phyloP scores from a whole-genome alignment of 2,797 vertebrate species.

The Scolopax bukidnonensis region DNA sequence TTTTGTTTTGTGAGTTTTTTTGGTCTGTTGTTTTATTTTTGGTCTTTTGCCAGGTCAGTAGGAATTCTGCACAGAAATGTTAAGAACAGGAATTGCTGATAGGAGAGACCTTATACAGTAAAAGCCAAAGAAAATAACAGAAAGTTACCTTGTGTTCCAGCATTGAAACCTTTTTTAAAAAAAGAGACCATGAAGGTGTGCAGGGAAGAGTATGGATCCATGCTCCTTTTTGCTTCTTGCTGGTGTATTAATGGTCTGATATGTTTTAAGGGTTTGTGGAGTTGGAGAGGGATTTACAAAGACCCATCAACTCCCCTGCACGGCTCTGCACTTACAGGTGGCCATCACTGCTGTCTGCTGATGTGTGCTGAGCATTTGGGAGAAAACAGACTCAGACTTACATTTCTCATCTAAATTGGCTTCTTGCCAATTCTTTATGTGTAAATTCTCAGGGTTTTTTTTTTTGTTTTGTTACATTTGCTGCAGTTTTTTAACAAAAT shows the following conservation, averaged over 20 bases:
- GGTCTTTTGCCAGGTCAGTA: background rate
- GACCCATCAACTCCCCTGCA: background rate
- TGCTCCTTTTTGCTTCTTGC: background rate
- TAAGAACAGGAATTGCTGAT: background rate
- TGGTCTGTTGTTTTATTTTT: background rate
- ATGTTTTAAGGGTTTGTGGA: constrained; percentile 9
- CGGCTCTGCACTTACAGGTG: fast-evolving
- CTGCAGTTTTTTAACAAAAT: background rate
- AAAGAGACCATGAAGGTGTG: background rate
- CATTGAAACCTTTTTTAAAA: background rate
- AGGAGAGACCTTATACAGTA: background rate
- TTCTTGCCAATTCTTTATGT: background rate
- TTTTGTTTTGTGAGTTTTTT: too few species aligned
- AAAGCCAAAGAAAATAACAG: background rate
- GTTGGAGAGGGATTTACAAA: background rate
- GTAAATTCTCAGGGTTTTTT: background rate
- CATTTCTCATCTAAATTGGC: background rate
- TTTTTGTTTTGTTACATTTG: background rate
- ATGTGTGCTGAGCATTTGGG: background rate
- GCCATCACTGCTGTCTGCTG: background rate
- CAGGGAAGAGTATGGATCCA: background rate
- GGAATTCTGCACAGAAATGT: background rate
- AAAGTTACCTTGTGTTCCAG: background rate
- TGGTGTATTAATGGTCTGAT: background rate
- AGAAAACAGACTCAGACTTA: background rate